Evolutionary conservation across 1,140 invertebrate genomes (phyloP), one percentile per base, ranked within the genome.

Genomic region (Rhopalosiphum padi): DNA sequence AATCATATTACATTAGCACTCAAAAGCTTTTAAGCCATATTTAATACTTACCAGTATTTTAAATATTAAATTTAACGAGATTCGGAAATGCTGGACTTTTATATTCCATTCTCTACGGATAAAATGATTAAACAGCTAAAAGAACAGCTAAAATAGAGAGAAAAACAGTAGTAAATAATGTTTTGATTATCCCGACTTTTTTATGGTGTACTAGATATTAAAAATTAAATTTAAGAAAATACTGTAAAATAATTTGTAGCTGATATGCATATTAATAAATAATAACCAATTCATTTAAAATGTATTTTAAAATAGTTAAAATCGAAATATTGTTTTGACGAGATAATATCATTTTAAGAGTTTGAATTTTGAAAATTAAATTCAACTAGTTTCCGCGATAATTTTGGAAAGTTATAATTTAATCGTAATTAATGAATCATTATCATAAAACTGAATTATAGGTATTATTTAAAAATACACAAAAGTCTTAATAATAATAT

Each of bases 11-110:
- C 89, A 68, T 68, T 90, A n/a, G 55, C 35, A 68, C 37, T 90
- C 37, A 68, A 68, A 90, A 90, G 55, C 89, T 90, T 68, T 90
- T 90, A 90, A 90, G 55, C 89, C 37, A 23, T 68, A 68, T 68
- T 90, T 68, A 90, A 68, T 88, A 43, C 89, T 90, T 46, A 60
- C 37, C 89, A 68, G 55, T 43, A 43, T 90, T 90, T 60, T 90
- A 68, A 90, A 90, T 60, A 60, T 90, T 90, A 90, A 60, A 60
- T 68, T 90, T 68, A 43, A 89, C 22, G 88, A 89, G 35, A 21
- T 89, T 53, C n/a, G 21, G 51, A 89, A 89, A 37, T 55, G 51
- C 6, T 53, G 48, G 4, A n/a, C 35, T 89, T 55, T 89, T 89
- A 23, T 25, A 55, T 89, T 41, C 23, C 30, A 89, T 89, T 53